Percentiles rank a stretch among this genome's conserved stretches.
phyloP scores from a whole-genome alignment of 1,140 invertebrate species.

The Akabosia matsudoensis region DNA sequence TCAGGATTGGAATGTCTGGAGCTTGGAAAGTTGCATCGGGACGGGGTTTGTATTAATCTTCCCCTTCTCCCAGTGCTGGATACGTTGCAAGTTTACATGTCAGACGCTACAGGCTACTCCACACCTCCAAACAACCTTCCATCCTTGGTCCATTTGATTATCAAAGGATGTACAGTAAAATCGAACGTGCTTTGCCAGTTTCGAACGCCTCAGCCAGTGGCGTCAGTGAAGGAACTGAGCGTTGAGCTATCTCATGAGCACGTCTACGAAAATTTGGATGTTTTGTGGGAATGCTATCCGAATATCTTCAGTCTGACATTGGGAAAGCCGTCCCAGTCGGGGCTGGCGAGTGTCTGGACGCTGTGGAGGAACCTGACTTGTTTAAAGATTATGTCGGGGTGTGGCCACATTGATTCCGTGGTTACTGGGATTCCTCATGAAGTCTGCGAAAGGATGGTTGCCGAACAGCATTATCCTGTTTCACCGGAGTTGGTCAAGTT shows the following conservation, averaged over 20 bases:
- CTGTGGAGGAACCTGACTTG: neutral
- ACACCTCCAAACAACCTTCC: too few species aligned
- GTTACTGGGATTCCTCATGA: neutral
- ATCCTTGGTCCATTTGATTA: too few species aligned
- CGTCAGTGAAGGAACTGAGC: neutral
- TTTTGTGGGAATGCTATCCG: neutral
- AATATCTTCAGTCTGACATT: neutral
- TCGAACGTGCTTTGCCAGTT: neutral
- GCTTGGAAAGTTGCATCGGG: too few species aligned
- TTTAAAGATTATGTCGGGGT: neutral
- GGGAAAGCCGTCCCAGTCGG: neutral
- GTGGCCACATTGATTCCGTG: conserved; percentile 6
- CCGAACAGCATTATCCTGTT: neutral
- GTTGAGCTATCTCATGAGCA: neutral
- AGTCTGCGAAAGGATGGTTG: neutral
- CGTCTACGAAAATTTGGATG: neutral
- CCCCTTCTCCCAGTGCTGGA: too few species aligned
- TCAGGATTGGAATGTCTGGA: too few species aligned
- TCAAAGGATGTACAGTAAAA: neutral
- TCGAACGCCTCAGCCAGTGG: too few species aligned
- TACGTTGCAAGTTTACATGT: too few species aligned
- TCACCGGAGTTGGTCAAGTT: neutral
- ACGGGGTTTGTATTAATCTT: too few species aligned
- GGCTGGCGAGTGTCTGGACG: neutral
- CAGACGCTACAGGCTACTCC: too few species aligned